Conservation (phyloP, 2,888 invertebrate species). For the Mesoligia furuncula region DNA sequence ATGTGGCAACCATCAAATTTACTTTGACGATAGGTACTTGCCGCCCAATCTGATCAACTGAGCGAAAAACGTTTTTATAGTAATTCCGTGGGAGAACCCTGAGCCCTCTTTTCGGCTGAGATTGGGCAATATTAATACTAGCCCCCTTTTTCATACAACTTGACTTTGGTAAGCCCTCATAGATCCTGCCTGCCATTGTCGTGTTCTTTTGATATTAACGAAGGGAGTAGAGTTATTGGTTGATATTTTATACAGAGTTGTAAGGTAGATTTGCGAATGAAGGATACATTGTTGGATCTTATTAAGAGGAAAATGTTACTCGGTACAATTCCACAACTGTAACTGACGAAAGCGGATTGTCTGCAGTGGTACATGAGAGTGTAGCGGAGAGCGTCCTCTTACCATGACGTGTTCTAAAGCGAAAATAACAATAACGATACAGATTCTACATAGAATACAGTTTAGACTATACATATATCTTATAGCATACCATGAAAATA, state of each 20-base stretch:
- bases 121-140: constrained; percentile 16
- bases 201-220: constrained; percentile 13
- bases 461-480: not conserved
- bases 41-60: constrained; percentile 20
- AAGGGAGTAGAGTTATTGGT: constrained; percentile 17
- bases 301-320: constrained; percentile 1
- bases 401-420: not conserved
- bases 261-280: not conserved
- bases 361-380: not conserved
- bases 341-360: not conserved
- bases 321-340: not conserved
- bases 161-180: constrained; percentile 19
- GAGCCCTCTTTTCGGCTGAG: constrained; percentile 23
- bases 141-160: constrained; percentile 39
- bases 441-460: constrained; percentile 14
- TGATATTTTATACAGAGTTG: not conserved
- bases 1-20: constrained; percentile 21
- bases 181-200: constrained; percentile 3
- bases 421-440: constrained; percentile 18
- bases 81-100: constrained; percentile 9
- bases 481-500: constrained; percentile 29
- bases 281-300: not conserved
- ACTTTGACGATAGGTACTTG: constrained; percentile 7
- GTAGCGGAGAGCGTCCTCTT: not conserved
- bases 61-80: constrained; percentile 20